A percentile compares a stretch with the other conserved stretches of the same genome.
These are phyloP conservation scores for Naja naja DNA, from an alignment of 2,113 vertebrate genomes.

Conservation along the genomic window DNA sequence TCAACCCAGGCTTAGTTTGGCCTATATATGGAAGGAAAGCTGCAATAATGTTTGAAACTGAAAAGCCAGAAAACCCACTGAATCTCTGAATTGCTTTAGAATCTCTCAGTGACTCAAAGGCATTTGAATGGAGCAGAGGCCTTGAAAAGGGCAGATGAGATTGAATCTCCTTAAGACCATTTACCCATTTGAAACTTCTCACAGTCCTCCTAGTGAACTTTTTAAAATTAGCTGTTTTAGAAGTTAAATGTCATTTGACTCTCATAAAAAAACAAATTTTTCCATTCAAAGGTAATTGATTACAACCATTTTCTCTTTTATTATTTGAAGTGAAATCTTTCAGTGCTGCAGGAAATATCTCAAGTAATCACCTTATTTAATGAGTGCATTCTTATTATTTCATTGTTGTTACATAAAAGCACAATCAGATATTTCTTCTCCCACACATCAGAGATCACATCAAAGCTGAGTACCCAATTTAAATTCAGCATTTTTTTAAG, in stretches of 20 bases:
- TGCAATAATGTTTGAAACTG: neutral
- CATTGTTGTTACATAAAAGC: neutral
- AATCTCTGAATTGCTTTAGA: neutral
- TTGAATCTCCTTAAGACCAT: neutral
- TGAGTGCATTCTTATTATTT: neutral
- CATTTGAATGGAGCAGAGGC: neutral
- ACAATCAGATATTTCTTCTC: neutral
- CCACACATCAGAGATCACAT: neutral
- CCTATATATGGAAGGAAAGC: neutral
- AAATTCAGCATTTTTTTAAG: constrained; percentile 11
- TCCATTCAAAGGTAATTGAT: neutral
- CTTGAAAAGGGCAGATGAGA: neutral
- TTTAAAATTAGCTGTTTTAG: neutral
- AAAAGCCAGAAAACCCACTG: neutral
- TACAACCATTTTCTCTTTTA: neutral
- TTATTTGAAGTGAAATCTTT: constrained; percentile 1
- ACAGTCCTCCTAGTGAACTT: neutral
- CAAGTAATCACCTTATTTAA: neutral
- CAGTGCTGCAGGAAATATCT: neutral
- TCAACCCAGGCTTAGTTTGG: neutral
- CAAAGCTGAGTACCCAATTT: neutral
- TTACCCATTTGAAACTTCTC: neutral
- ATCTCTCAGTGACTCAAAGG: neutral
- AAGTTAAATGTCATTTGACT: neutral
- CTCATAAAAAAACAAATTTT: neutral